Conservation (phyloP, 2,888 invertebrate genomes). For the Tetheella fluctuosa region DNA sequence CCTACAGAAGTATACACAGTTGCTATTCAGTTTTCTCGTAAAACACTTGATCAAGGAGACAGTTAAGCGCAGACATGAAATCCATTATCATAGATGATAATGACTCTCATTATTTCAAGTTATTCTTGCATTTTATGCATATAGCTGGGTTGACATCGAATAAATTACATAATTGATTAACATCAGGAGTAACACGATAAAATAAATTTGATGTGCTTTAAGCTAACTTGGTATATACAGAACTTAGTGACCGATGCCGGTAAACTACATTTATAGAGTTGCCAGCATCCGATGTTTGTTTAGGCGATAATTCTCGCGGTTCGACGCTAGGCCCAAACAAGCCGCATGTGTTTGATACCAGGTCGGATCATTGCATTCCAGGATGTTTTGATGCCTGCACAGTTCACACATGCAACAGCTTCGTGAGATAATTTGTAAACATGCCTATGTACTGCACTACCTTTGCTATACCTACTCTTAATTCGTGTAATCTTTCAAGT, state of each 20-base stretch:
- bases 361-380: slow-evolving; percentile 21
- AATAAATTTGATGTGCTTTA: not conserved
- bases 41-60: slow-evolving; percentile 16
- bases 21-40: not conserved
- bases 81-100: slow-evolving; percentile 26
- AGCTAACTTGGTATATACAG: not conserved
- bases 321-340: slow-evolving; percentile 25
- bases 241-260: slow-evolving; percentile 13
- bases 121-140: slow-evolving; percentile 12
- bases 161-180: not conserved
- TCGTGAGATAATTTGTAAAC: slow-evolving; percentile 47
- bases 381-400: slow-evolving; percentile 44
- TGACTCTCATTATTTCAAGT: slow-evolving; percentile 27
- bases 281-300: slow-evolving; percentile 29
- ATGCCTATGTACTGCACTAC: slow-evolving; percentile 29
- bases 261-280: not conserved
- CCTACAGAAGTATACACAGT: not conserved
- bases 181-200: not conserved
- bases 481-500: not conserved
- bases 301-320: slow-evolving; percentile 28
- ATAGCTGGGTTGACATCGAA: not conserved
- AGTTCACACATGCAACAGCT: slow-evolving; percentile 25
- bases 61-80: slow-evolving; percentile 24
- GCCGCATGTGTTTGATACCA: slow-evolving; percentile 23
- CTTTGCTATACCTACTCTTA: not conserved